Percentiles rank a stretch among this genome's conserved stretches.
phyloP scores from a whole-genome alignment of 2,113 vertebrate genomes.

The Phocoena phocoena region DNA sequence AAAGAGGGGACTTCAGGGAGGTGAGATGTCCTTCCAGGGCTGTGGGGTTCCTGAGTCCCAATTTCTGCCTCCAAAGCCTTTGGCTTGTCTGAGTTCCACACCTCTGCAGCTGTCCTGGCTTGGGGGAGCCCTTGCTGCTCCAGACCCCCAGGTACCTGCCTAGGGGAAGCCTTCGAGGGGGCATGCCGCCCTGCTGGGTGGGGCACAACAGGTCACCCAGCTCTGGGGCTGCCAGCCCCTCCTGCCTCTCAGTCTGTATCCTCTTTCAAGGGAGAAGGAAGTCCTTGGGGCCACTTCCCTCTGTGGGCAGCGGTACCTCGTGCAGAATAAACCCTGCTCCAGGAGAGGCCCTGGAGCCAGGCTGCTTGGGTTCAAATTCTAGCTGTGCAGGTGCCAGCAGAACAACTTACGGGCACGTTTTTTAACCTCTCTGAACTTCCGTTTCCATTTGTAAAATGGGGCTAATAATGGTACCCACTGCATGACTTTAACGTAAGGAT shows the following conservation, averaged over 20 bases:
- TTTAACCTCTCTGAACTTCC: neutral
- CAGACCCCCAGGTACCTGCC: neutral
- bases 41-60: neutral
- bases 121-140: neutral
- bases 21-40: neutral
- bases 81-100: neutral
- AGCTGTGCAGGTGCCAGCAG: neutral
- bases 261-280: neutral
- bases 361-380: neutral
- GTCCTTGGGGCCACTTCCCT: neutral
- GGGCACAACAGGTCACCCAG: too few relatives aligned
- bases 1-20: neutral
- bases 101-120: neutral
- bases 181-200: neutral
- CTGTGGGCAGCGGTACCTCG: neutral
- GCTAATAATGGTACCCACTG: neutral
- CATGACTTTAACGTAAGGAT: neutral
- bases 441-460: neutral
- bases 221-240: neutral
- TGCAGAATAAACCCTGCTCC: neutral
- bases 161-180: neutral
- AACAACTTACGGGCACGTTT: neutral
- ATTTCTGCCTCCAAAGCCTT: neutral
- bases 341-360: neutral
- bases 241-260: neutral